phyloP scores from a whole-genome alignment of 1,140 invertebrate genomes.

The Macrobrachium nipponense region DNA sequence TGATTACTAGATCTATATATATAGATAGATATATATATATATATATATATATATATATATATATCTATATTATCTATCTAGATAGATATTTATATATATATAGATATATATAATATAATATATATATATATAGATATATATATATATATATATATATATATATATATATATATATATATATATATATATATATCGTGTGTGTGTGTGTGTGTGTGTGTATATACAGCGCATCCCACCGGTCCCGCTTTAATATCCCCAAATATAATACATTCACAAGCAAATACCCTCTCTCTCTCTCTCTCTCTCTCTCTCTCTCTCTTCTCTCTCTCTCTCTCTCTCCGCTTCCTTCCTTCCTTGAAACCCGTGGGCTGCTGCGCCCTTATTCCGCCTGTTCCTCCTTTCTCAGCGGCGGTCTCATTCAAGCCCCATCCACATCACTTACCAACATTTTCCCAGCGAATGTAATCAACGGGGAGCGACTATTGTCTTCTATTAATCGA shows the following conservation, averaged over 20 bases:
- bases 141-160: background rate
- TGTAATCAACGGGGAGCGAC: too few species aligned
- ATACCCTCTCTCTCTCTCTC: background rate
- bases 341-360: background rate
- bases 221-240: background rate
- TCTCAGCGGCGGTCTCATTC: background rate
- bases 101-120: background rate
- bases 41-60: background rate
- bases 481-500: too few species aligned
- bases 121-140: too few species aligned
- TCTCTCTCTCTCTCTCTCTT: constrained; percentile 17
- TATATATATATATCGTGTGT: too few species aligned
- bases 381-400: background rate
- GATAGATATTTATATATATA: too few species aligned
- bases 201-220: too few species aligned
- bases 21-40: too few species aligned
- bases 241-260: background rate
- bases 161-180: background rate
- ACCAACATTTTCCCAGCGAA: background rate
- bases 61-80: too few species aligned
- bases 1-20: too few species aligned
- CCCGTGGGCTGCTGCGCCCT: background rate
- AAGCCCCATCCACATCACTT: background rate
- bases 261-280: background rate
- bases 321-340: constrained; percentile 20